Percentiles rank a stretch among this genome's conserved stretches.
phyloP scores from a whole-genome alignment of 2,888 invertebrate species.

The Cosmopolites sordidus region DNA sequence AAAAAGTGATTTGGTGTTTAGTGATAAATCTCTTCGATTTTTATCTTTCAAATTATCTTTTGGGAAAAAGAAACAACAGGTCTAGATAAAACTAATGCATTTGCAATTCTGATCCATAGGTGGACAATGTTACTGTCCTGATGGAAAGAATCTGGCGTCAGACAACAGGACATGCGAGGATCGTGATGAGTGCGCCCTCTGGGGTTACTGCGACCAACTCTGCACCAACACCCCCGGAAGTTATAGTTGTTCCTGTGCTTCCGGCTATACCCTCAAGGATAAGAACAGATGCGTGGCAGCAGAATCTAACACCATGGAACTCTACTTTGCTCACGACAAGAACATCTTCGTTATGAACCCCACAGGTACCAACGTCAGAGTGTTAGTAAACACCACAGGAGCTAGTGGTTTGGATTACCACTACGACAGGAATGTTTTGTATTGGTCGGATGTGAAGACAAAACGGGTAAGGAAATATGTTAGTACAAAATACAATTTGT shows the following conservation, averaged over 20 bases:
- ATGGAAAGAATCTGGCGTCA: constrained; percentile 76
- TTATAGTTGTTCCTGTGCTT: constrained; percentile 78
- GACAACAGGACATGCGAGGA: constrained; percentile 87
- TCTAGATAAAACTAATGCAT: too few relatives aligned
- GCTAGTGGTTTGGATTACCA: constrained; percentile 86
- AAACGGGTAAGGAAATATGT: constrained; percentile 76
- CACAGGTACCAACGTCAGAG: constrained; percentile 59
- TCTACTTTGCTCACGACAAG: constrained; percentile 68
- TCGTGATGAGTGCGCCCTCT: constrained; percentile 85
- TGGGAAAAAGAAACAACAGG: too few relatives aligned
- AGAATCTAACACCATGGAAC: constrained; percentile 55
- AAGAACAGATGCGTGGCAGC: constrained; percentile 57
- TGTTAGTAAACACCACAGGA: constrained; percentile 75
- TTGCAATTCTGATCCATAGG: too few relatives aligned
- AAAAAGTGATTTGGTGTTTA: too few relatives aligned
- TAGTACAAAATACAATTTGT: too few relatives aligned
- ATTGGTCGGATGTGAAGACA: constrained; percentile 88
- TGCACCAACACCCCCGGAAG: constrained; percentile 86
- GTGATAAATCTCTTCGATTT: too few relatives aligned
- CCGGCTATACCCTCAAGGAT: constrained; percentile 48
- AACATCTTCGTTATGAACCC: constrained; percentile 67
- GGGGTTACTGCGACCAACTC: constrained; percentile 93
- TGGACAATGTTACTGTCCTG: constrained; percentile 84
- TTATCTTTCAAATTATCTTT: too few relatives aligned
- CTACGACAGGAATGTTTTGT: constrained; percentile 69